Base-by-base conservation (phyloP, 2,888 invertebrate genomes). In the Eulithis prunata region DNA sequence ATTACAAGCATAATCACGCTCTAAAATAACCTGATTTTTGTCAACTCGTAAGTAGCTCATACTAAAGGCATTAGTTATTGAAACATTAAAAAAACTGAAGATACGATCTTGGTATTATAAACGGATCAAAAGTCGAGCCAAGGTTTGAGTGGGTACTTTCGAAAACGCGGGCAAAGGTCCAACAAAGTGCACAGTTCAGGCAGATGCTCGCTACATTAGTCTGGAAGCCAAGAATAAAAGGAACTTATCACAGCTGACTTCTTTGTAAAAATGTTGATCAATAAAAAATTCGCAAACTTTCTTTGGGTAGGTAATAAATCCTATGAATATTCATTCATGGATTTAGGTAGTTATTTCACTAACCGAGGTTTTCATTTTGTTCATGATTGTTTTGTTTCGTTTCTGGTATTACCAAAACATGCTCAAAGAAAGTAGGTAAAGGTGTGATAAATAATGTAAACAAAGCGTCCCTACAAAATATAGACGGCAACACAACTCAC, bases 161-260 rank as follows among this genome's bases (percentile, higher is more conserved):
- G 28, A 46, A 52, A 65, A 52, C 41, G n/a, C 52, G 66, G 66
- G 59, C 66, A 66, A 52, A 58, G 47, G 38, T 66, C 62, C 66
- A 66, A 62, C 43, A 59, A 57, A 43, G 32, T 53, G 28, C 41
- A 52, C 41, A 45, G 38, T 45, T 36, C 13, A 38, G 41, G 28
- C 51, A 63, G 57, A 63, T 56, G 46, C 53, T 53, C 41, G 38
- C 43, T n/a, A 55, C 38, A 52, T 58, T 55, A 45, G 45, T 55
- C 14, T 47, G 45, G 51, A 51, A 62, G 49, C 41, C 41, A 56
- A 56, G 28, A 55, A 55, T 55, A 61, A 54, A 14, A 12, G 28
- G 32, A 5, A 21, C 3, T 10, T 10, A 8, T 8, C 21, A 38
- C 21, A 47, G 49, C 57, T 38, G 43, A 57, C 32, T 28, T 14